phyloP scores from a whole-genome alignment of 2,888 invertebrate genomes.

The Zaprionus obscuricornis region DNA sequence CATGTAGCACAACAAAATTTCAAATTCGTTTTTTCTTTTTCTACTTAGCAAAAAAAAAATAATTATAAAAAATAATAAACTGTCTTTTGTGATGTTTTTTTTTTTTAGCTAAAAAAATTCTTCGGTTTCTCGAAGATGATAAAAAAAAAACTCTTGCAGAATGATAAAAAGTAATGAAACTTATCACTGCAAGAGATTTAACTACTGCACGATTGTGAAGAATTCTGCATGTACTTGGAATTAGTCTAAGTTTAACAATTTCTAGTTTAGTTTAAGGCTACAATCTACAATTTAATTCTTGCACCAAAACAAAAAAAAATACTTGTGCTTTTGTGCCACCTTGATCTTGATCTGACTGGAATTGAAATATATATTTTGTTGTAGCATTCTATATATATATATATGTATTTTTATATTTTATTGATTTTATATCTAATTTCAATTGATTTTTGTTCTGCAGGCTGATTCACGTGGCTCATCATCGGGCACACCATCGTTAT shows the following conservation, averaged over 20 bases:
- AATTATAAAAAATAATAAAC: neutral
- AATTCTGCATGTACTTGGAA: conserved; percentile 41
- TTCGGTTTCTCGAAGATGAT: conserved; percentile 2
- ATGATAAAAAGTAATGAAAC: conserved; percentile 1
- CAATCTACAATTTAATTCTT: conserved; percentile 3
- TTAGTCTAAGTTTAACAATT: conserved; percentile 35
- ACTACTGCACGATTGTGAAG: conserved; percentile 20
- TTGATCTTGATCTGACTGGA: too few relatives aligned
- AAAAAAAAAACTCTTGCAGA: conserved; percentile 6
- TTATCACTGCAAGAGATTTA: too few relatives aligned
- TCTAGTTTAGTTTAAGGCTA: conserved; percentile 44
- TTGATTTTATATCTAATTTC: conserved; percentile 1
- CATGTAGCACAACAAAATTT: conserved; percentile 45
- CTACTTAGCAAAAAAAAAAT: too few relatives aligned
- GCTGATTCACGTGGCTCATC: conserved; percentile 85
- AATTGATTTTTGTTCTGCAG: conserved; percentile 51
- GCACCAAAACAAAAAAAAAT: too few relatives aligned
- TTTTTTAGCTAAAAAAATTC: neutral
- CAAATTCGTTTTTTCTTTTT: conserved; percentile 12
- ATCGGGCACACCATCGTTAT: conserved; percentile 91
- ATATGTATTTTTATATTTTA: neutral
- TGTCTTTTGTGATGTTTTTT: too few relatives aligned
- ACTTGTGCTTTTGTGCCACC: conserved; percentile 45
- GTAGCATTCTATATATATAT: conserved; percentile 27
- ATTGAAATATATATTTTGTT: conserved; percentile 30